Base-by-base conservation (phyloP, 2,888 invertebrate species). In the Xanthorhoe designata region DNA sequence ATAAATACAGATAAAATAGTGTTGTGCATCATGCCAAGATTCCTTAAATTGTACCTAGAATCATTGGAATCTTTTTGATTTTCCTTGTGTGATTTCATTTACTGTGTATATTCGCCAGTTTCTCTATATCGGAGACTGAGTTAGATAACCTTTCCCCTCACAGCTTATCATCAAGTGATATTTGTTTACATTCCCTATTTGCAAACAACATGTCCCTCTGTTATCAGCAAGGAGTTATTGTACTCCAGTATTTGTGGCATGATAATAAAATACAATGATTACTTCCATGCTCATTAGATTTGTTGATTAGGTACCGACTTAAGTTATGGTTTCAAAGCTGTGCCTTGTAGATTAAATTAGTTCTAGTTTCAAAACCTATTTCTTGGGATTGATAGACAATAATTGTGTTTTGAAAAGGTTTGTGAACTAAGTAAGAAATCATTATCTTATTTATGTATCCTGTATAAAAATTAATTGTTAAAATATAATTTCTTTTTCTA, bases 101-200 rank as follows among this genome's bases (percentile, higher is more conserved):
- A 13, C 13, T 32, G 32, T 32, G 6, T 42, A 42, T 13, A 42
- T 42, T 42, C 13, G 13, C 38, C 13, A 42, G 38, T 42, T 42
- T 13, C 13, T 13, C 9, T 13, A 42, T 1, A 42, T 42, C 38
- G 13, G 38, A 42, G 38, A 13, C 38, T 10, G 32, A 32, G 32
- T 10, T 42, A 42, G 69, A 69, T 69, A 69, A 64, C 69, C 66
- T 64, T 50, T 9, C 47, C 13, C 54, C 54, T 8, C 49, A 17
- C 59, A 29, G 32, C 15, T 62, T 66, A 64, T 64, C 57, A 32
- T 9, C 49, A 49, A 57, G 15, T 19, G 56, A 7, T 49, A 10
- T 32, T 47, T 64, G 52, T 61, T 64, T 57, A 24, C 47, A 54
- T 45, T 53, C 29, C 5, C 24, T 49, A 51, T 55, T 65, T 55